phyloP scores from a whole-genome alignment of 2,113 vertebrate genomes.

The Phyllostomus discolor region DNA sequence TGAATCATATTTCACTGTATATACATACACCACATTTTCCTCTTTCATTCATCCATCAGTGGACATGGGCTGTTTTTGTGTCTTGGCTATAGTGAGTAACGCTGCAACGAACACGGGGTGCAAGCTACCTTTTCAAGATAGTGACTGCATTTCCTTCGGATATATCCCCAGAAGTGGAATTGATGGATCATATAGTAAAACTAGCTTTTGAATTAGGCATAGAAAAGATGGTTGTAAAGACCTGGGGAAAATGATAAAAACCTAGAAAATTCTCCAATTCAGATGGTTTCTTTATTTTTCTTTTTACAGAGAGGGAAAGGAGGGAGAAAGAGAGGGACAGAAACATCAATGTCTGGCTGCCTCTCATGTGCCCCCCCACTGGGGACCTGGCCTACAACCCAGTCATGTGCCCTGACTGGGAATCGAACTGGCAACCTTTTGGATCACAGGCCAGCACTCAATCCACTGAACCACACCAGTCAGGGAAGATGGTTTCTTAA shows the following conservation, averaged over 20 bases:
- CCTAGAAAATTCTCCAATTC: neutral
- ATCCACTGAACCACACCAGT: too few relatives aligned
- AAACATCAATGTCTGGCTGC: too few relatives aligned
- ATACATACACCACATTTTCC: neutral
- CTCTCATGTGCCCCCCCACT: too few relatives aligned
- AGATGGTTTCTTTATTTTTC: neutral
- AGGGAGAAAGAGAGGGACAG: too few relatives aligned
- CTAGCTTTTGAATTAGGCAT: neutral
- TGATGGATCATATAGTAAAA: neutral
- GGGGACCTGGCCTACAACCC: too few relatives aligned
- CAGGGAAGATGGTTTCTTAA: neutral
- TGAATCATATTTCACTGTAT: neutral
- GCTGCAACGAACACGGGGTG: neutral
- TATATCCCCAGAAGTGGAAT: neutral
- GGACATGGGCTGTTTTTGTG: neutral
- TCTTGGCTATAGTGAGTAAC: neutral
- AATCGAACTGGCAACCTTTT: too few relatives aligned
- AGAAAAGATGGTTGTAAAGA: neutral
- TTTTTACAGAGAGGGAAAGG: too few relatives aligned
- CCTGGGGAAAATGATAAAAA: neutral
- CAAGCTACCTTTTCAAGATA: neutral
- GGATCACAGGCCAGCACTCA: too few relatives aligned
- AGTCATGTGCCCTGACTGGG: too few relatives aligned
- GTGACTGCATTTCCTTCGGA: neutral
- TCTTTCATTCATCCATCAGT: neutral